Evolutionary conservation across 2,113 vertebrate genomes (phyloP), one percentile per base, ranked within the genome.

Genomic region (Grus americana): DNA sequence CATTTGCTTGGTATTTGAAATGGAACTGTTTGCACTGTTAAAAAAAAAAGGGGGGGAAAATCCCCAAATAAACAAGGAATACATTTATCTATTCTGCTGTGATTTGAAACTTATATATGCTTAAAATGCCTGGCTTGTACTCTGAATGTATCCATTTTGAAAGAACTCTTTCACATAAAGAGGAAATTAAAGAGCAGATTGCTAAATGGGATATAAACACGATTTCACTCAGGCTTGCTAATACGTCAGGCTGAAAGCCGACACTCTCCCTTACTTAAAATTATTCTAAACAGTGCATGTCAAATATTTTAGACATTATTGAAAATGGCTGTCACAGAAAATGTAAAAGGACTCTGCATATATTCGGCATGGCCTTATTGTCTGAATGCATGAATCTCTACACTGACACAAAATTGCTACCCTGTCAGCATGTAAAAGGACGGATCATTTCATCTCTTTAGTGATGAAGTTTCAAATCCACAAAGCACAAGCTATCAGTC

Each of bases 361-460:
- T 62, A 92, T 95, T 97, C 4, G 1, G 27, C 76, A 29, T 89
- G 92, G 90, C 59, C 90, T 96, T 96, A 96, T 96, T 98, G 92
- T 97, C 88, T 96, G 94, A 97, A 85, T 82, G 73, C 6, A 36
- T 93, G 94, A 96, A 93, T 97, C 89, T 96, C 76, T 94, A 74
- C 86, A 81, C 61, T 97, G 97, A 98, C 97, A 97, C 72, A 82
- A 97, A 98, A 98, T 97, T 98, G 95, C 96, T 97, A 90, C 89
- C 94, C 95, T 98, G 98, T 98, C 97, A 97, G 90, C 87, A 90
- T 85, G 89, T 94, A 95, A 98, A 97, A 97, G 96, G 93, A 97
- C 27, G 76, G 93, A 95, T 98, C 96, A 94, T 97, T 98, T 97
- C 95, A 98, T 97, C 96, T 98, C 96, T 95, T 95, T 96, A 97